These are phyloP conservation scores for Tiliacea aurago DNA, from an alignment of 2,888 invertebrate species.

Conservation along the genomic window DNA sequence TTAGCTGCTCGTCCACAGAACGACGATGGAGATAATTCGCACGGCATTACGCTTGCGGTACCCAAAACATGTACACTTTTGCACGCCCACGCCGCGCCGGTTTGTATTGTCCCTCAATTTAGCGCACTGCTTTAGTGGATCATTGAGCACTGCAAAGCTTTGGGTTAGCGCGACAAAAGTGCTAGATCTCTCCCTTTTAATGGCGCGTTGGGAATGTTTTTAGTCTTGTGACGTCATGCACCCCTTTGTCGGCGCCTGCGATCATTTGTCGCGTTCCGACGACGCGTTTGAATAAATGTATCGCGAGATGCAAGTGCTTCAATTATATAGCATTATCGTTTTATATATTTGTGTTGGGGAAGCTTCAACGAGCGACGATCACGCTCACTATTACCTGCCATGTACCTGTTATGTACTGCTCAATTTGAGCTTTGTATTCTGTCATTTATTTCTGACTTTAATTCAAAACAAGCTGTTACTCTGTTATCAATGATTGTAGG, in stretches of 20 bases:
- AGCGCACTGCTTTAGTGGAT: slow-evolving; percentile 64
- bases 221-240: slow-evolving; percentile 68
- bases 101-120: slow-evolving; percentile 67
- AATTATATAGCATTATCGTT: slow-evolving; percentile 62
- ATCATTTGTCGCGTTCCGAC: slow-evolving; percentile 68
- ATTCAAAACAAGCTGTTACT: not conserved
- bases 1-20: slow-evolving; percentile 33
- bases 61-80: slow-evolving; percentile 55
- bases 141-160: slow-evolving; percentile 80
- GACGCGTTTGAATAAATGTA: slow-evolving; percentile 68
- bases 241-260: slow-evolving; percentile 65
- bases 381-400: slow-evolving; percentile 33
- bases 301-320: slow-evolving; percentile 61
- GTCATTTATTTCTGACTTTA: slow-evolving; percentile 3
- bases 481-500: not conserved
- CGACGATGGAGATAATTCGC: slow-evolving; percentile 38
- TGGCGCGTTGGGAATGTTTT: slow-evolving; percentile 80
- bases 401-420: slow-evolving; percentile 35
- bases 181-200: slow-evolving; percentile 73
- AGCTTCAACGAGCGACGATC: slow-evolving; percentile 38
- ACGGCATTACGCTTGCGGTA: slow-evolving; percentile 49
- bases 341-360: slow-evolving; percentile 54
- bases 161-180: slow-evolving; percentile 74
- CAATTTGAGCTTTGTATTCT: slow-evolving; percentile 16
- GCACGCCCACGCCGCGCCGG: no score